Evolutionary conservation across 2,113 vertebrate genomes (phyloP), one percentile per base, ranked within the genome.

Genomic region (Pterocles orientalis): DNA sequence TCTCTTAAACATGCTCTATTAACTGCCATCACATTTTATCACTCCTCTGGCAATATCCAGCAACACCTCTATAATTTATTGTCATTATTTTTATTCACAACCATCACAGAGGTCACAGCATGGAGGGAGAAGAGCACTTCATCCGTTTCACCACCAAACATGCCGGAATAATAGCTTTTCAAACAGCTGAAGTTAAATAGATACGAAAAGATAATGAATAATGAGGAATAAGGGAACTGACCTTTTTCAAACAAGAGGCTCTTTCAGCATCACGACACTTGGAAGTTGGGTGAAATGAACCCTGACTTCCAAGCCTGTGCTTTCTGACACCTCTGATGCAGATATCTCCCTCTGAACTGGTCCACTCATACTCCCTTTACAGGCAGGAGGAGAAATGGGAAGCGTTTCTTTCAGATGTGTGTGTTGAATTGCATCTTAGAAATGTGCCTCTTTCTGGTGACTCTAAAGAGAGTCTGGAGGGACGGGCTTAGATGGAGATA

Each of bases 11-110:
- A 84, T 16, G 84, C 93, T 93, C 84, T 92, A 85, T 94, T 97
- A 97, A 90, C 76, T 95, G 88, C 82, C 88, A 92, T 86, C 95
- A 86, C 85, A 66, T 91, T 84, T 91, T 72, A 76, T 96, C 92
- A n/a, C 66, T 95, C 60, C 82, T 95, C 92, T 91, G 86, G 94
- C 87, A 90, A 86, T 51, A 92, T n/a, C 88, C 83, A 95, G 82
- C 80, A 91, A 92, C 95, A 96, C 92, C 93, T 96, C 90, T 91
- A 9, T 94, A 96, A 96, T 97, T 97, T 96, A 94, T 78, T 90
- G 83, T 88, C 94, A 97, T 97, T 97, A 95, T 85, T 94, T 96
- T 97, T 92, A 92, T 94, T 97, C 89, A 31, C 4, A 15, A 91
- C 78, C 48, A 23, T 78, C 76, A 92, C 78, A 85, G 94, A 88